Percentiles rank a stretch among this genome's conserved stretches.
phyloP scores from a whole-genome alignment of 1,140 invertebrate genomes.

The Papilio machaon region DNA sequence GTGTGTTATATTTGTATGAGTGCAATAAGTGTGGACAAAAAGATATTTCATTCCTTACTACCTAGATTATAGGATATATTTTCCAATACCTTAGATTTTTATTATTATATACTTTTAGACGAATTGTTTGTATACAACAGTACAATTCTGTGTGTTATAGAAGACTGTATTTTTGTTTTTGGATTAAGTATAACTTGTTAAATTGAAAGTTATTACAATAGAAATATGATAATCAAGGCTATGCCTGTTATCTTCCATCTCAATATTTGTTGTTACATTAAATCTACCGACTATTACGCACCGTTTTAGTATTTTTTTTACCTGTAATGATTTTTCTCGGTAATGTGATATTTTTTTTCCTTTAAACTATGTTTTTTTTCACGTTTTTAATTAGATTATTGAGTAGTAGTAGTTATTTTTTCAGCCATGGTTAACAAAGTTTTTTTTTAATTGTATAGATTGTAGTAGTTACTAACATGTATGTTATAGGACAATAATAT shows the following conservation, averaged over 20 bases:
- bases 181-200: neutral
- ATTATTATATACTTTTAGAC: neutral
- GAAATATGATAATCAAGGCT: neutral
- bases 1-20: conserved; percentile 6
- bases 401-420: neutral
- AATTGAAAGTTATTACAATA: neutral
- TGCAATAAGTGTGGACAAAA: neutral
- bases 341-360: neutral
- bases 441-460: neutral
- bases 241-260: neutral
- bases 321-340: neutral
- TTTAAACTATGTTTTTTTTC: neutral
- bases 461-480: neutral
- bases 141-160: neutral
- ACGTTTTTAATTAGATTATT: neutral
- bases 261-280: neutral
- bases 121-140: neutral
- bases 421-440: neutral
- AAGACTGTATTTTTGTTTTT: neutral
- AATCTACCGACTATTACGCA: neutral
- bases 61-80: neutral
- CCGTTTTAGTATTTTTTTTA: neutral
- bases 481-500: conserved; percentile 25
- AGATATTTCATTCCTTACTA: neutral
- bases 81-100: neutral